Evolutionary conservation across 2,113 vertebrate species (phyloP).

Genomic region (Oreochromis tanganicae): DNA sequence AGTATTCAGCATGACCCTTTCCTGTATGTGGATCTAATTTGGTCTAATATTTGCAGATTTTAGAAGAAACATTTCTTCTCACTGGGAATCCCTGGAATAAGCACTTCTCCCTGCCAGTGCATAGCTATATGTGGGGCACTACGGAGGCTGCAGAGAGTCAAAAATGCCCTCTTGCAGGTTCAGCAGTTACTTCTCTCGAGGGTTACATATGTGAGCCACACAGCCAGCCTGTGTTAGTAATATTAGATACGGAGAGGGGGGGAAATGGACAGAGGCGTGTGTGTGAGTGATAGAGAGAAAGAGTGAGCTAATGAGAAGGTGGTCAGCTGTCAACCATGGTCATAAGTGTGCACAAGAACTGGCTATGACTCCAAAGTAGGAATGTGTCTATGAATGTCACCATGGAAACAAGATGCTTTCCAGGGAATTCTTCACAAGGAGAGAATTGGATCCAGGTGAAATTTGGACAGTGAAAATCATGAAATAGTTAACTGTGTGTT

Average conservation of each 20-base stretch:
- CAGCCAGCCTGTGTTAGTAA: slow-evolving; percentile 8
- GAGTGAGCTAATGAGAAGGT: slow-evolving; percentile 31
- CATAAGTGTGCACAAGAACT: not conserved
- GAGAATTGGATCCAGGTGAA: not conserved
- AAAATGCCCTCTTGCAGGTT: not conserved
- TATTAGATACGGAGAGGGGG: not conserved
- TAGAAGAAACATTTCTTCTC: not conserved
- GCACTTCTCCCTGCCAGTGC: not conserved
- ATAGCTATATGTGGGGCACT: not conserved
- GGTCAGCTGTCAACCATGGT: slow-evolving; percentile 49
- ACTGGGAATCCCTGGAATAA: not conserved
- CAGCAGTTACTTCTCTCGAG: not conserved
- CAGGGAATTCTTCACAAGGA: not conserved
- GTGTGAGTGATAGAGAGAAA: not conserved
- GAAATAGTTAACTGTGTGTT: not conserved
- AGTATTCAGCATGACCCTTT: not conserved
- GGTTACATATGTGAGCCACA: not conserved
- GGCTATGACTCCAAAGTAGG: slow-evolving; percentile 1
- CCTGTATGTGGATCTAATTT: not conserved
- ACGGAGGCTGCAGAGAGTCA: slow-evolving; percentile 4
- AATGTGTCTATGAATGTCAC: slow-evolving; percentile 11
- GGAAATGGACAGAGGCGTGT: not conserved
- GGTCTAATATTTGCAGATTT: not conserved
- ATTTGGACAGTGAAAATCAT: not conserved
- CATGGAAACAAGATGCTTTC: slow-evolving; percentile 7